Evolutionary conservation across 2,888 invertebrate species (phyloP), one percentile per base, ranked within the genome.

Genomic region (Cerceris rybyensis): DNA sequence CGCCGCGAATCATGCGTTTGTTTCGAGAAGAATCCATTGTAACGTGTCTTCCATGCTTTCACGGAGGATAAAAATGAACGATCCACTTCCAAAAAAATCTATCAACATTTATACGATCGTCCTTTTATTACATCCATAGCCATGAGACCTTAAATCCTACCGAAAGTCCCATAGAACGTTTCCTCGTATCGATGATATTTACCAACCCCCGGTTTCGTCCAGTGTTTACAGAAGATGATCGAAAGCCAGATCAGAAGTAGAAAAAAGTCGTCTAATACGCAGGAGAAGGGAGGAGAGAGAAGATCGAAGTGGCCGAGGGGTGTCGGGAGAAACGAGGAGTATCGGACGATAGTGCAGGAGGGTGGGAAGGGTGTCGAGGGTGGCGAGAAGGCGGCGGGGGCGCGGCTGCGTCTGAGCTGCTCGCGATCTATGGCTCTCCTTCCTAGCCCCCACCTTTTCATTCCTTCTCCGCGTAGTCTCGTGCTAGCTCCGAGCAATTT

Each of bases 391-490:
- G 82, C 79, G 75, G 83, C 28, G 28, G 85, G 86, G 86, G 88
- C 86, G 88, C 89, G 90, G 87, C 90, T 90, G 90, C 89, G 90
- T 90, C 91, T 90, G 90, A 90, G 88, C 85, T 90, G 86, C 81
- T 85, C 86, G 89, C 88, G 88, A 91, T 90, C 87, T 90, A 90
- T 90, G 91, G 86, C 89, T 86, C 87, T 86, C 86, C 88, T 81
- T 78, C 70, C 83, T 75, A 73, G 64, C 72, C 72, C 80, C 28
- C 28, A 28, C 28, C 28, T 28, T 28, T 28, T 28, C 28, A 4
- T 28, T 77, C 66, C 82, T 84, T 68, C 81, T 69, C 67, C 67
- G 75, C 75, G 60, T 52, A 46, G 59, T 66, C 65, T 74, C 66
- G 14, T 70, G 82, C 74, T 75, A 64, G 85, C 86, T 11, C n/a